Evolutionary conservation across 2,888 invertebrate species (phyloP).

Genomic region (Lamellibrachia columna): DNA sequence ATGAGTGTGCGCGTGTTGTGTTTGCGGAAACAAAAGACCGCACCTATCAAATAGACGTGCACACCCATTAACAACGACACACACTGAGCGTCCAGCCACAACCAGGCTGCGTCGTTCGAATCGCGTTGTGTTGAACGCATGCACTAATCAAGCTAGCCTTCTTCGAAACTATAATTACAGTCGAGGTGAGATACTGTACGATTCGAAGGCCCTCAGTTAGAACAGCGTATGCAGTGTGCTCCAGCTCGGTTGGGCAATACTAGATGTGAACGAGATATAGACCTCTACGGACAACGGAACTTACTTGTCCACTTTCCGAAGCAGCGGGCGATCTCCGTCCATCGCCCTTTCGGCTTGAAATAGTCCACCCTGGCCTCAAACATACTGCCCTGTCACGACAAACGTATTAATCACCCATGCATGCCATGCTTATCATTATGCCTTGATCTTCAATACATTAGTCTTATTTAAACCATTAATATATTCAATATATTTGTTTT

Average conservation of each 20-base stretch:
- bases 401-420: not conserved
- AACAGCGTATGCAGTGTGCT: not conserved
- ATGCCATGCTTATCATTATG: no score
- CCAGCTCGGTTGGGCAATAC: not conserved
- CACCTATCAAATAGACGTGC: not conserved
- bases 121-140: not conserved
- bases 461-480: no score
- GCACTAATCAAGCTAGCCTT: not conserved
- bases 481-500: no score
- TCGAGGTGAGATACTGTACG: not conserved
- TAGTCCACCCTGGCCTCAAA: conserved; percentile 46
- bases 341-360: conserved; percentile 54
- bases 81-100: not conserved
- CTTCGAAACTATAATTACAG: not conserved
- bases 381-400: conserved; percentile 22
- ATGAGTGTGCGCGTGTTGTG: not conserved
- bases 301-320: conserved; percentile 55
- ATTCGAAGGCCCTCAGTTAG: not conserved
- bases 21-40: not conserved
- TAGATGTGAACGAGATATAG: not conserved
- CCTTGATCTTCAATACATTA: no score
- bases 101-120: not conserved
- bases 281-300: conserved; percentile 29
- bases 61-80: not conserved
- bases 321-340: conserved; percentile 51